These are phyloP conservation scores for Phymanthus crucifer DNA, from an alignment of 92 coral and sea anemone species.

Conservation along the genomic window DNA sequence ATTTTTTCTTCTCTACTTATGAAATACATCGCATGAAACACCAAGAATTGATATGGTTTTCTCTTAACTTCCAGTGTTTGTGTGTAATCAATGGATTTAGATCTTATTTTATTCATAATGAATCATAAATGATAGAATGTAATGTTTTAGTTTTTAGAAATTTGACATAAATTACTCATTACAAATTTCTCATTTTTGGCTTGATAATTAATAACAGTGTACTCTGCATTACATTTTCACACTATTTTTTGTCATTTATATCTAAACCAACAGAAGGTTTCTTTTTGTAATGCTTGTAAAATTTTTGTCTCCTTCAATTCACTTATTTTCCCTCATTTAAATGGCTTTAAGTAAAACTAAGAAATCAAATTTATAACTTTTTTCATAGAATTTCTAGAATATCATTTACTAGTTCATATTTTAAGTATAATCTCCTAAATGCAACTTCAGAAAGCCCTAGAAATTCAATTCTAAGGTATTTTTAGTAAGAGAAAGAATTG, in stretches of 20 bases:
- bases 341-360: background rate
- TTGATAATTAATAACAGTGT: background rate
- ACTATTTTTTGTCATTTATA: background rate
- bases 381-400: background rate
- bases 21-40: no score
- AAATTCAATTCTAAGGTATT: background rate
- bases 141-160: background rate
- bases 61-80: background rate
- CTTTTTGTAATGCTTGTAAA: background rate
- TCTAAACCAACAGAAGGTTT: background rate
- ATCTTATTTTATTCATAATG: background rate
- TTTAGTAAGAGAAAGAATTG: background rate
- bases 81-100: background rate
- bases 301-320: no score
- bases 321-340: background rate
- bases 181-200: background rate
- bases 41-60: background rate
- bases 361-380: background rate
- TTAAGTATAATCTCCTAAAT: background rate
- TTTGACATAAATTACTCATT: constrained; percentile 13
- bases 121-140: background rate
- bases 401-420: background rate
- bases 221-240: background rate
- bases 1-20: no score
- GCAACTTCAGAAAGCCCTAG: background rate